A percentile compares a stretch with the other conserved stretches of the same genome.
phyloP scores from a whole-genome alignment of 2,113 vertebrate species.

The Gopherus flavomarginatus region DNA sequence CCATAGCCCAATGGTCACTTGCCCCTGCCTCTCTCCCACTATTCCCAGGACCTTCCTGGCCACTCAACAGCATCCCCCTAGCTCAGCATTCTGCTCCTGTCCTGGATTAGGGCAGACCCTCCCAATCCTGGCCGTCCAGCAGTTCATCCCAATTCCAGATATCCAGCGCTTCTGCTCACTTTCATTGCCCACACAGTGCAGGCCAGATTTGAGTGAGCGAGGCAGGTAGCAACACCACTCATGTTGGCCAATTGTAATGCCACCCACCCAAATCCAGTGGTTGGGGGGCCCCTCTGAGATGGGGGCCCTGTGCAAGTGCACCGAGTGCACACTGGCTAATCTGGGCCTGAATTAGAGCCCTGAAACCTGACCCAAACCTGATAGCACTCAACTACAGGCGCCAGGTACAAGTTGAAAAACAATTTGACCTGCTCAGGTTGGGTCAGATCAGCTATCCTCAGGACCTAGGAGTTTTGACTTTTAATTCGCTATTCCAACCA shows the following conservation, averaged over 20 bases:
- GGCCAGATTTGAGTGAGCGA: not conserved
- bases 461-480: not conserved
- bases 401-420: not conserved
- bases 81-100: not conserved
- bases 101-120: not conserved
- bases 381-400: not conserved
- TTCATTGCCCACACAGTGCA: not conserved
- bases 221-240: not conserved
- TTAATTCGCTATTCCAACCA: not conserved
- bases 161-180: not conserved
- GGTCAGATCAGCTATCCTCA: not conserved
- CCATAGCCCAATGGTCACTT: not conserved
- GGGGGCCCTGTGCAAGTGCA: no score
- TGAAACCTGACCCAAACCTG: not conserved
- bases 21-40: not conserved
- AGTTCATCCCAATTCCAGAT: not conserved
- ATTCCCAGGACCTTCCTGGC: not conserved
- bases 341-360: no score
- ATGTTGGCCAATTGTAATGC: not conserved
- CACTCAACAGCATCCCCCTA: not conserved
- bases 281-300: not conserved
- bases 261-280: not conserved
- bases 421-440: no score
- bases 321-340: no score
- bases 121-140: not conserved